Evolutionary conservation across 2,113 vertebrate species (phyloP), one percentile per base, ranked within the genome.

Genomic region (Accipiter cooperii): DNA sequence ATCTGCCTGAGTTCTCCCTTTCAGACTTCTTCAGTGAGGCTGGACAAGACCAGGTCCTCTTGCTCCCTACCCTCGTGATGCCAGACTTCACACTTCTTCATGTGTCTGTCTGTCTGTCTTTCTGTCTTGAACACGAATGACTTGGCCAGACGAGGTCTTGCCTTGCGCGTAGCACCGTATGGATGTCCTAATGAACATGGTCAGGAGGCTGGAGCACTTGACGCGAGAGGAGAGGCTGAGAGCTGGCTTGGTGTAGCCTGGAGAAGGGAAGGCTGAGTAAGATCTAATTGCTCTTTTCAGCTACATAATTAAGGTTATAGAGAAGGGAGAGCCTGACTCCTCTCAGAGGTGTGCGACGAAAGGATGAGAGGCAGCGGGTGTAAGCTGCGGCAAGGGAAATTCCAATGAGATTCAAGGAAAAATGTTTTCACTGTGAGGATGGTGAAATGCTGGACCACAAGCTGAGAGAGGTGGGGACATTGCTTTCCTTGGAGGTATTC

Each of bases 231-330:
- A 57, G 71, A 77, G 42, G 29, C 34, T 57, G 49, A 77, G 71
- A 58, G 21, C 61, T 70, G 63, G 33, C 57, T 71, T 51, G 25
- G 24, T 46, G 42, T 52, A 64, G 17, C 24, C 64, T 65, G 57
- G 55, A 40, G 57, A 70, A 70, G 38, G 7, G 58, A 65, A 71
- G 29, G 42, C 44, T 84, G n/a, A 38, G 28, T 8, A 31, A 36
- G 31, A 36, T 54, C 16, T 10, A 46, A 70, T 61, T 65, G 49
- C 61, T 75, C 60, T 57, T 88, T 87, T n/a, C 61, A 66, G 25
- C 51, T 46, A 19, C 0, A 0, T 63, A 66, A 54, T 68, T 70
- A 83, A 52, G 13, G 7, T 38, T 10, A 11, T 2, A 34, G 70
- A 34, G 64, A 68, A 57, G 15, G 17, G 20, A 68, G 44, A 61